A percentile compares a stretch with the other conserved stretches of the same genome.
Conservation (phyloP, 2,113 vertebrate genomes). For the Strigops habroptila region DNA sequence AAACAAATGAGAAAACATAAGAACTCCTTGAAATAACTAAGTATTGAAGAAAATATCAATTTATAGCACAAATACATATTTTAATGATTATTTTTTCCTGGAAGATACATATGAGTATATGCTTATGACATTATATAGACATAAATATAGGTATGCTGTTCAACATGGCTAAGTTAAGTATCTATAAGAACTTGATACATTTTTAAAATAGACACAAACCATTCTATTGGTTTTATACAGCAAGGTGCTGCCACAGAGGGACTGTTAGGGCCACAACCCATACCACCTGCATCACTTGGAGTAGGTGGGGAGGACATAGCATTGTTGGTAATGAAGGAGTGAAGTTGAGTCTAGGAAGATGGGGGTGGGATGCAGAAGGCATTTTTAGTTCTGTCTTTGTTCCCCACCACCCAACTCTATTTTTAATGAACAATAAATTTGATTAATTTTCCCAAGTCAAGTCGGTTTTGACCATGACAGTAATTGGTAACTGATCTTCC, state of each 20-base stretch:
- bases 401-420: background rate
- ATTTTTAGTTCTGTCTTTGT: background rate
- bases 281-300: background rate
- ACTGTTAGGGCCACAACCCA: background rate
- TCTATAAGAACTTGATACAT: background rate
- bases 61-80: background rate
- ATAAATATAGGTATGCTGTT: background rate
- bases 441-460: background rate
- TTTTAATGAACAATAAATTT: background rate
- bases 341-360: background rate
- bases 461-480: background rate
- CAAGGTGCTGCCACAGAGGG: background rate
- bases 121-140: background rate
- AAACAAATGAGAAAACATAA: background rate
- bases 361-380: fast-evolving
- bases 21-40: background rate
- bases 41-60: background rate
- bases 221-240: background rate
- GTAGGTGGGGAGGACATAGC: background rate
- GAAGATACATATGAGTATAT: background rate
- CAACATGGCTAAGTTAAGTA: background rate
- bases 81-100: background rate
- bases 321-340: background rate
- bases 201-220: background rate
- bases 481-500: background rate